These are phyloP conservation scores for Metopolophium dirhodum DNA, from an alignment of 1,140 invertebrate genomes.

Conservation along the genomic window DNA sequence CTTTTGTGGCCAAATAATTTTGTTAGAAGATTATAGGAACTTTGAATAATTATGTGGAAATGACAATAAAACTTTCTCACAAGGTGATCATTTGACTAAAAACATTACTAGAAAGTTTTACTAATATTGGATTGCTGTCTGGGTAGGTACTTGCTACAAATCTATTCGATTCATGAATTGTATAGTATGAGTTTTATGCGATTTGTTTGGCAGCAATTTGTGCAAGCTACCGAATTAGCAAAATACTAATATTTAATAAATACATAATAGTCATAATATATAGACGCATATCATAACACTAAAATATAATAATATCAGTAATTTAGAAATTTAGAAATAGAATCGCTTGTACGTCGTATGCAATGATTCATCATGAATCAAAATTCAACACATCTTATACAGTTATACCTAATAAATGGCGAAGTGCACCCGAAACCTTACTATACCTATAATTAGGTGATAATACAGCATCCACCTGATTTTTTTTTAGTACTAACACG, in stretches of 20 bases:
- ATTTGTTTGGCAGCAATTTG: neutral
- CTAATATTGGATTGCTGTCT: no score
- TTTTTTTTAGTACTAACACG: neutral
- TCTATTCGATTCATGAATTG: neutral
- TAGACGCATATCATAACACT: no score
- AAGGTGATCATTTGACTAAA: no score
- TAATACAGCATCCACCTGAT: neutral
- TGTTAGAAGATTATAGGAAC: no score
- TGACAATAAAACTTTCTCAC: no score
- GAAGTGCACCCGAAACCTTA: neutral
- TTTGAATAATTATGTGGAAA: no score
- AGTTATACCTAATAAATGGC: neutral
- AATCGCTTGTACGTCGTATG: neutral
- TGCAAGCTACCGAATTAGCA: neutral
- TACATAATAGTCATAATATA: no score
- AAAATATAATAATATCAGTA: no score
- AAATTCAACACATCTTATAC: neutral
- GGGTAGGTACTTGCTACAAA: no score
- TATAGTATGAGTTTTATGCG: neutral
- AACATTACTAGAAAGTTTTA: no score
- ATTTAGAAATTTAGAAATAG: neutral
- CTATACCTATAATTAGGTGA: neutral
- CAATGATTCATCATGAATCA: neutral
- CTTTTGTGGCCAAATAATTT: no score
- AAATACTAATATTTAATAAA: neutral